Base-by-base conservation (phyloP, 1,140 invertebrate species). In the Camponotus vicinus region DNA sequence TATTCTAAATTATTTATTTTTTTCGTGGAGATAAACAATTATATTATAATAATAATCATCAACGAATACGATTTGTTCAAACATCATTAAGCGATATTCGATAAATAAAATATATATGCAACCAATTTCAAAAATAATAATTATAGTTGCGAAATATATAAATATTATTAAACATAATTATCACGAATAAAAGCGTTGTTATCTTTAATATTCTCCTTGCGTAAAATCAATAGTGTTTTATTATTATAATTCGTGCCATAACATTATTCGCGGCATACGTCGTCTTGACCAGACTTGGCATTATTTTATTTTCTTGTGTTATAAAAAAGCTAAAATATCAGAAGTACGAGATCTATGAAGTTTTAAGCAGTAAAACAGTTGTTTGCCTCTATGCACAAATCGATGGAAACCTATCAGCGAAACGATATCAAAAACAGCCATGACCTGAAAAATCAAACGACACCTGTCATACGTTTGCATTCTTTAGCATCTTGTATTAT, bases 371-470 rank as follows among this genome's bases (percentile, higher is more conserved):
- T 37, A 13, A n/a, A 21, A 32, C 21, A 75, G 11, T 32, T 87
- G 27, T n/a, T 67, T 37, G 42, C n/a, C 9, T 32, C n/a, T 32
- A 63, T 49, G 21, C 5, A 34, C 69, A 52, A 89, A 88, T 88
- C 86, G 75, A 85, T 76, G 13, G 67, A 49, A 83, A 75, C 49
- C 67, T 70, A 61, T 79, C 67, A 57, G 40, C 34, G n/a, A 79
- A 79, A 67, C 32, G 11, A n/a, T 59, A 66, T 66, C 57, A 69
- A 69, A 75, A 84, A 61, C 34, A 83, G 49, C 70, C 52, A 6
- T 84, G 55, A 85, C 52, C 79, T 83, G n/a, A 59, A 67, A 57
- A 85, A 85, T 71, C 77, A 73, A n/a, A 45, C 15, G 7, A 75
- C 49, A 66, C 45, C 61, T 75, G 42, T n/a, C 21, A 11, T 27